Evolutionary conservation across 2,888 invertebrate species (phyloP).

Genomic region (Monopis laevigella): DNA sequence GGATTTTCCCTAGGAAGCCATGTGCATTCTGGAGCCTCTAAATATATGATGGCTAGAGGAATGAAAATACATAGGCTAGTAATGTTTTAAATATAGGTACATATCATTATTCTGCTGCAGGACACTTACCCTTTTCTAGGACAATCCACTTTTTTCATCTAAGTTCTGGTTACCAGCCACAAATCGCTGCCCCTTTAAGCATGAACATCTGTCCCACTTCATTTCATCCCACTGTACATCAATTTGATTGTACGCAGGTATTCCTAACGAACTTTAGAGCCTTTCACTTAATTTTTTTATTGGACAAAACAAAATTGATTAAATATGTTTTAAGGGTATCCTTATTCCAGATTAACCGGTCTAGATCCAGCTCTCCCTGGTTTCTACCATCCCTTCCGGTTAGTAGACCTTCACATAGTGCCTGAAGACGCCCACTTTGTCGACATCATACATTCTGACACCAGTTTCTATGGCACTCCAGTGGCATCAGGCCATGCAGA

Average conservation of each 20-base stretch:
- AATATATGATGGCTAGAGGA: conserved; percentile 37
- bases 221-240: no score
- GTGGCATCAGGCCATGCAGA: conserved; percentile 37
- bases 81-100: neutral
- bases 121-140: no score
- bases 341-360: conserved; percentile 33
- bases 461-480: conserved; percentile 41
- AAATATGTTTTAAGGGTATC: no score
- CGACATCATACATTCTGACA: conserved; percentile 59
- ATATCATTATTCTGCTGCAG: no score
- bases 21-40: conserved; percentile 59
- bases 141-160: no score
- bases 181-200: no score
- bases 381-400: conserved; percentile 31
- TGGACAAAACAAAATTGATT: no score
- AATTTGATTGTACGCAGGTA: no score
- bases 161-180: no score
- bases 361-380: conserved; percentile 59
- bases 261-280: no score
- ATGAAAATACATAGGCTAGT: conserved; percentile 32
- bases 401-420: conserved; percentile 29
- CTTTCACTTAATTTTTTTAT: no score
- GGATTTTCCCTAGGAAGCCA: conserved; percentile 69
- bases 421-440: conserved; percentile 47
- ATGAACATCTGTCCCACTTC: no score